phyloP scores from a whole-genome alignment of 1,140 invertebrate species.

The Coenobita brevimanus region DNA sequence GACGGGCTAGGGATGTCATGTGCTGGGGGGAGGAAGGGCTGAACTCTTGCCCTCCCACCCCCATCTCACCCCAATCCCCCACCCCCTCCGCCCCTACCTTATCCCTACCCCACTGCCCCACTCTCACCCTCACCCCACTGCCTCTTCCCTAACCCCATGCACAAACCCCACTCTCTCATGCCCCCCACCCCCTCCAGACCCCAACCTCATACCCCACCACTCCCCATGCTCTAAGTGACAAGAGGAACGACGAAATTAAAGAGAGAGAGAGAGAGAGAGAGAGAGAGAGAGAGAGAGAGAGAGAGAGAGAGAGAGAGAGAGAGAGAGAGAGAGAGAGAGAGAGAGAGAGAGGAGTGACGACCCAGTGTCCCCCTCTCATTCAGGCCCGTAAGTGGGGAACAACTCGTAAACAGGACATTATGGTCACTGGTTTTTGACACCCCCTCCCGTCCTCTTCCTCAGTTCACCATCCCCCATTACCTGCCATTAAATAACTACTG shows the following conservation, averaged over 20 bases:
- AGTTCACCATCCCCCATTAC: conserved; percentile 7
- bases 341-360: background rate
- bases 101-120: background rate
- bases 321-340: background rate
- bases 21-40: background rate
- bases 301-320: background rate
- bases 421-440: conserved; percentile 57
- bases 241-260: background rate
- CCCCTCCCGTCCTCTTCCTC: background rate
- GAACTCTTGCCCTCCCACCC: background rate
- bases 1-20: background rate
- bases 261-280: background rate
- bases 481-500: conserved; percentile 44
- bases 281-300: background rate
- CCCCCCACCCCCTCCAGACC: background rate
- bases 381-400: conserved; percentile 49
- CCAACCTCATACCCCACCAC: background rate
- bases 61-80: background rate
- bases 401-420: conserved; percentile 53
- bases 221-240: background rate
- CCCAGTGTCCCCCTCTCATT: conserved; percentile 28
- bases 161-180: background rate
- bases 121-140: background rate
- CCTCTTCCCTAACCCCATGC: background rate
- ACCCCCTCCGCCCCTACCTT: background rate